phyloP scores from a whole-genome alignment of 2,888 invertebrate species.

The Morpho achilles region DNA sequence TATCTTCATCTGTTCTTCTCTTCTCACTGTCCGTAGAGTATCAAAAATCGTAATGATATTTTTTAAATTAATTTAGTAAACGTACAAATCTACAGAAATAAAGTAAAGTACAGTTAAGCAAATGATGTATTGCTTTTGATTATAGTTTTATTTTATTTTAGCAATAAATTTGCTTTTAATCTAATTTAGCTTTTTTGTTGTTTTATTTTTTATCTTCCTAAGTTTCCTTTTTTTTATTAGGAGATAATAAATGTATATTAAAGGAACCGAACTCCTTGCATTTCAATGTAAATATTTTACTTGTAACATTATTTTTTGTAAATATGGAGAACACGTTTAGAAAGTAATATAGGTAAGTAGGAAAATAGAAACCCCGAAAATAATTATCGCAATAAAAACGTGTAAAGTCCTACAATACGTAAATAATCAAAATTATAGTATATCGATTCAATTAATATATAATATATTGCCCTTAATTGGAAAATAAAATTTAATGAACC shows the following conservation, averaged over 20 bases:
- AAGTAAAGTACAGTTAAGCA: slow-evolving; percentile 54
- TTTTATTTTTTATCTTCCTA: slow-evolving; percentile 44
- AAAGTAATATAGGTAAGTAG: slow-evolving; percentile 47
- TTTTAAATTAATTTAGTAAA: slow-evolving; percentile 58
- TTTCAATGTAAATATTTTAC: slow-evolving; percentile 64
- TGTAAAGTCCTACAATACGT: slow-evolving; percentile 41
- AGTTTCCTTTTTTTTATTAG: slow-evolving; percentile 43
- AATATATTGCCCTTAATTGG: slow-evolving; percentile 51
- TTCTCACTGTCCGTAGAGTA: slow-evolving; percentile 24
- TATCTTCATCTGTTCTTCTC: slow-evolving; percentile 17
- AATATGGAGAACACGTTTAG: slow-evolving; percentile 53
- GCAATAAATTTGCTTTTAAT: slow-evolving; percentile 79
- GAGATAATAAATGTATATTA: slow-evolving; percentile 57
- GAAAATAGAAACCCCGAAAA: slow-evolving; percentile 45
- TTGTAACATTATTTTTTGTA: slow-evolving; percentile 46
- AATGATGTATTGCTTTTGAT: slow-evolving; percentile 70
- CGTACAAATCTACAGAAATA: slow-evolving; percentile 69
- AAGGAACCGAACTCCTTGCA: slow-evolving; percentile 79
- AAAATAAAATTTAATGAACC: slow-evolving; percentile 23
- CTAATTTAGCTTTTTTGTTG: slow-evolving; percentile 64
- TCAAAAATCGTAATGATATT: slow-evolving; percentile 33
- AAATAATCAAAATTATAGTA: slow-evolving; percentile 61
- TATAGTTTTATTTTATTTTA: slow-evolving; percentile 76
- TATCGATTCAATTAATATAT: slow-evolving; percentile 50
- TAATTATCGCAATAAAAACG: slow-evolving; percentile 36